A percentile compares a stretch with the other conserved stretches of the same genome.
phyloP scores from a whole-genome alignment of 1,140 invertebrate species.

The Pteromalus puparum region DNA sequence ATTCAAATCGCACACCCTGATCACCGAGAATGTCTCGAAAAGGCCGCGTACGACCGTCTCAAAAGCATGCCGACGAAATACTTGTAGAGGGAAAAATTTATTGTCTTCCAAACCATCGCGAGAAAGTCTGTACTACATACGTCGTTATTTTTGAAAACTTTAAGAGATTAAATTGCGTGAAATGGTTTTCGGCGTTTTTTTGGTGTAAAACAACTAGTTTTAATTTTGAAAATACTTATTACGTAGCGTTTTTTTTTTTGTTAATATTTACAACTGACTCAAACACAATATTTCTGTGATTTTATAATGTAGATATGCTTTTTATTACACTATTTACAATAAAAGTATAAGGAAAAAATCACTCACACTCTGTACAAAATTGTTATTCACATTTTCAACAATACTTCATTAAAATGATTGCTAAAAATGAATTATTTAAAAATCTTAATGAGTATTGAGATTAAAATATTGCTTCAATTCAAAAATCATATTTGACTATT shows the following conservation, averaged over 20 bases:
- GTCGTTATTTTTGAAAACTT: neutral
- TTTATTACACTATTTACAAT: neutral
- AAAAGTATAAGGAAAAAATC: no score
- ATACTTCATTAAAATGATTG: neutral
- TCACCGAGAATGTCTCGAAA: slow-evolving; percentile 90
- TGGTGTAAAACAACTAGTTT: neutral
- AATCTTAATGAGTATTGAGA: neutral
- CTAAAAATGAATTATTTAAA: neutral
- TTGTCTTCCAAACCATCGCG: neutral
- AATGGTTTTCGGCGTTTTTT: neutral
- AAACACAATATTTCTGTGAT: neutral
- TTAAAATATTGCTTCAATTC: neutral
- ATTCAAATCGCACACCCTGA: slow-evolving; percentile 94
- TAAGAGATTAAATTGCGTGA: neutral
- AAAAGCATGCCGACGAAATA: slow-evolving; percentile 86
- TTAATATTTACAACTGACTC: neutral
- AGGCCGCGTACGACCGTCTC: slow-evolving; percentile 90
- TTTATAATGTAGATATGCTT: neutral
- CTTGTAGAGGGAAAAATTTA: slow-evolving; percentile 52
- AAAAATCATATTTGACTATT: neutral
- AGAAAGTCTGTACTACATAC: neutral
- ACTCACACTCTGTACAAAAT: neutral
- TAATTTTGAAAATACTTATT: neutral
- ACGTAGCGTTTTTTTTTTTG: neutral
- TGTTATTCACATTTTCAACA: neutral